Conservation (phyloP, 2,888 invertebrate species). For the Drosophila paranaensis region DNA sequence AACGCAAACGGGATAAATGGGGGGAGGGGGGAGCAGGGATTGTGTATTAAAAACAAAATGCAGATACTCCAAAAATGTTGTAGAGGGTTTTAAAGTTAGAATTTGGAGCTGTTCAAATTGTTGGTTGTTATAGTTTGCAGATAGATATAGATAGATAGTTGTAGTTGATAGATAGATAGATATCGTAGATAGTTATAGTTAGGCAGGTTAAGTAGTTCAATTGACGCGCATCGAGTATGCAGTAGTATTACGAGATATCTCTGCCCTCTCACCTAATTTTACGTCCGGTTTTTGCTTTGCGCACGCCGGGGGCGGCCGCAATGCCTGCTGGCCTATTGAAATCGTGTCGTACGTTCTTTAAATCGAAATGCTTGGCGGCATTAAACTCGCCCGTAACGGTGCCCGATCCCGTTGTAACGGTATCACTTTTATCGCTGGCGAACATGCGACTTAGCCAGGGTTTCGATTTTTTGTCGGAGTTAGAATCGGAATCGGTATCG, state of each 20-base stretch:
- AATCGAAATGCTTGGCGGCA: constrained; percentile 84
- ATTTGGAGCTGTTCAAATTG: constrained; percentile 36
- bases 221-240: constrained; percentile 56
- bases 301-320: constrained; percentile 82
- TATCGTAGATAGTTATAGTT: constrained; percentile 38
- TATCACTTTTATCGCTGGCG: constrained; percentile 60
- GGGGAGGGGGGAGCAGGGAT: neutral
- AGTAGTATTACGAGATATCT: constrained; percentile 46
- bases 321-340: constrained; percentile 85
- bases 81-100: constrained; percentile 11
- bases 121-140: constrained; percentile 14
- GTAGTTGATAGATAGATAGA: constrained; percentile 28
- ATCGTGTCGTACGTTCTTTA: constrained; percentile 82
- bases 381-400: constrained; percentile 64
- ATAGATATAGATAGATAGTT: constrained; percentile 28
- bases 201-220: constrained; percentile 43
- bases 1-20: constrained; percentile 28
- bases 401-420: constrained; percentile 25
- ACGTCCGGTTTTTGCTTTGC: constrained; percentile 83
- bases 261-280: constrained; percentile 85
- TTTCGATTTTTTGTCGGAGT: constrained; percentile 78
- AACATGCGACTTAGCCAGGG: constrained; percentile 85
- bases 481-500: constrained; percentile 75
- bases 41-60: constrained; percentile 23
- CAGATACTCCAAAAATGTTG: constrained; percentile 8